Percentiles rank a stretch among this genome's conserved stretches.
phyloP scores from a whole-genome alignment of 1,140 invertebrate genomes.

The Oscheius sp. region DNA sequence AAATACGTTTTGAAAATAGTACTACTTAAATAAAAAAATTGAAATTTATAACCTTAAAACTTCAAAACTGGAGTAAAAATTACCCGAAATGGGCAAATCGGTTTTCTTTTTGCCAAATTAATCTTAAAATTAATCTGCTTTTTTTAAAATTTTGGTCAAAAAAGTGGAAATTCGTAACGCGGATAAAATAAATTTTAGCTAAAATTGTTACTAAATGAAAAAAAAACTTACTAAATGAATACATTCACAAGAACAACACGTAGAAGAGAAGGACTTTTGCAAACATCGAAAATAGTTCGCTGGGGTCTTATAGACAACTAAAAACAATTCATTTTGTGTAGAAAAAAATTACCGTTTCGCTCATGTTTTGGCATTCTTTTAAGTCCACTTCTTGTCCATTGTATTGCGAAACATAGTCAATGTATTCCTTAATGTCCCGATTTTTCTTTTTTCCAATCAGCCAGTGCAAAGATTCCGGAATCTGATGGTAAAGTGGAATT shows the following conservation, averaged over 20 bases:
- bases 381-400: background rate
- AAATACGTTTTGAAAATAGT: no score
- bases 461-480: slow-evolving; percentile 43
- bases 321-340: slow-evolving; percentile 13
- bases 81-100: no score
- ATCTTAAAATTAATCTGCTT: no score
- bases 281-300: slow-evolving; percentile 30
- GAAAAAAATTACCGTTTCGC: background rate
- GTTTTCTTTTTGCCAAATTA: no score
- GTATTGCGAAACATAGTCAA: background rate
- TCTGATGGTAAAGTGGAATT: slow-evolving; percentile 33
- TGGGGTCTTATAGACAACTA: background rate
- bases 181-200: no score
- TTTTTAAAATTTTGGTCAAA: no score
- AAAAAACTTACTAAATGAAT: slow-evolving; percentile 38
- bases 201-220: no score
- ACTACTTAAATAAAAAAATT: no score
- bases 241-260: slow-evolving; percentile 28
- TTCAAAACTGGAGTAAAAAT: no score
- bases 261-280: slow-evolving; percentile 18
- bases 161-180: no score
- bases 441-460: slow-evolving; percentile 32
- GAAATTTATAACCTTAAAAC: no score
- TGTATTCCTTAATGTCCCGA: slow-evolving; percentile 24
- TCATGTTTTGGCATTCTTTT: background rate